These are phyloP conservation scores for Heterocephalus glaber DNA, from an alignment of 2,113 vertebrate genomes.

Conservation along the genomic window DNA sequence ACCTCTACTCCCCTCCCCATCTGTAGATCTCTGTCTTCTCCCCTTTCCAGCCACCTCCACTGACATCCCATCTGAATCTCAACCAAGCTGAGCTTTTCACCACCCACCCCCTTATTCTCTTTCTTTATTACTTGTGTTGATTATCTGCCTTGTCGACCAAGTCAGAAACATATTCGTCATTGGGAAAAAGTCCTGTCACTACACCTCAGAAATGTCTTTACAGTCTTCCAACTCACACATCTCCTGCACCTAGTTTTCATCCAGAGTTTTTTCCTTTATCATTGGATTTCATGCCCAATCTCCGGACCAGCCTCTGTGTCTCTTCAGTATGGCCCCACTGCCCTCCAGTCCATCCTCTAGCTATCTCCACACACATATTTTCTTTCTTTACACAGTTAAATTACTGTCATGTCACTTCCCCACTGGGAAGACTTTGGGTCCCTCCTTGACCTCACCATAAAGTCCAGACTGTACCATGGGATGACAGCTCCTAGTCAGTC, in stretches of 20 bases:
- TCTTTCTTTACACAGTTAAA: not conserved
- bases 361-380: not conserved
- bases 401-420: not conserved
- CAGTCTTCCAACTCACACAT: not conserved
- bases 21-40: not conserved
- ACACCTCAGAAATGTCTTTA: not conserved
- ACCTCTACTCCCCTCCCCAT: rapidly evolving
- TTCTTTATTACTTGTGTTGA: not conserved
- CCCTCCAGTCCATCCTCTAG: too few relatives aligned
- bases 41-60: not conserved
- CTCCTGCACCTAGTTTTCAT: not conserved
- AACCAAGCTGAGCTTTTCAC: not conserved
- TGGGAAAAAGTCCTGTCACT: not conserved
- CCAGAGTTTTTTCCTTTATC: not conserved
- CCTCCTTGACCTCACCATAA: not conserved
- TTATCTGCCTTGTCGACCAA: not conserved
- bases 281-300: not conserved
- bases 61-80: not conserved
- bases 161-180: not conserved
- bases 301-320: not conserved
- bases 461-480: not conserved
- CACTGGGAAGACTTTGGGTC: not conserved
- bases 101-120: not conserved
- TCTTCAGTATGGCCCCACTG: not conserved
- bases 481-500: too few relatives aligned